phyloP scores from a whole-genome alignment of 35 echinoderm and acorn worm species.

The Holothuria glaberrima region DNA sequence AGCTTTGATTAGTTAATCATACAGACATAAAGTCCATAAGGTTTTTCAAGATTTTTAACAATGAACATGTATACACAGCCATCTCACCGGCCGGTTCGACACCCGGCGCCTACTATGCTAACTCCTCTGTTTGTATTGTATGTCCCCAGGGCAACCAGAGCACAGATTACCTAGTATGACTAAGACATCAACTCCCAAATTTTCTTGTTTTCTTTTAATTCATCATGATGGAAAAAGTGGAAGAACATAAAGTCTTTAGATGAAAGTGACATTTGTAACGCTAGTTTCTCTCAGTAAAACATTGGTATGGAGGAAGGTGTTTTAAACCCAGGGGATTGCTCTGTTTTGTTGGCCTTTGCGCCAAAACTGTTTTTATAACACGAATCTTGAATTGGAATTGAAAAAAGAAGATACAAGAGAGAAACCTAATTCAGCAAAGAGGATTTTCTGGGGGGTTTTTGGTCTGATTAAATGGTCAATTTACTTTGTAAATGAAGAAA shows the following conservation, averaged over 20 bases:
- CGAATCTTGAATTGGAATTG: no score
- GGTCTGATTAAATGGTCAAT: no score
- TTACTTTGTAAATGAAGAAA: no score
- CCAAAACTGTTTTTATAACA: no score
- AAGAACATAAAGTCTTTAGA: slow-evolving; percentile 40
- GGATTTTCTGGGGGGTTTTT: no score
- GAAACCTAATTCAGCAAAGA: no score
- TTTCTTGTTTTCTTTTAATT: slow-evolving; percentile 42
- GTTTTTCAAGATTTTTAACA: slow-evolving; percentile 26
- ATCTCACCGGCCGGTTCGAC: slow-evolving; percentile 2
- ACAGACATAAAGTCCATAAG: slow-evolving; percentile 40
- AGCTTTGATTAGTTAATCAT: slow-evolving; percentile 49
- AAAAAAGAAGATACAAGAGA: no score
- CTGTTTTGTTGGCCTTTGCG: no score
- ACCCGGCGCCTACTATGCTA: slow-evolving; percentile 39
- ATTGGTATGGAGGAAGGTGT: slow-evolving; percentile 13
- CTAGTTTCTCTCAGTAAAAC: slow-evolving; percentile 3
- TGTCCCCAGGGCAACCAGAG: slow-evolving; percentile 5
- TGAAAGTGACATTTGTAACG: slow-evolving; percentile 35
- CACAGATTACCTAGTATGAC: slow-evolving; percentile 43
- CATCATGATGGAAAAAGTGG: neutral
- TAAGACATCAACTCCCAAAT: slow-evolving; percentile 30
- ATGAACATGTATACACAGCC: neutral
- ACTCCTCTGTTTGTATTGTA: slow-evolving; percentile 29
- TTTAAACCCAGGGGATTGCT: slow-evolving; percentile 12